phyloP scores from a whole-genome alignment of 2,888 invertebrate genomes.

The Chrysopilus asiliformis region DNA sequence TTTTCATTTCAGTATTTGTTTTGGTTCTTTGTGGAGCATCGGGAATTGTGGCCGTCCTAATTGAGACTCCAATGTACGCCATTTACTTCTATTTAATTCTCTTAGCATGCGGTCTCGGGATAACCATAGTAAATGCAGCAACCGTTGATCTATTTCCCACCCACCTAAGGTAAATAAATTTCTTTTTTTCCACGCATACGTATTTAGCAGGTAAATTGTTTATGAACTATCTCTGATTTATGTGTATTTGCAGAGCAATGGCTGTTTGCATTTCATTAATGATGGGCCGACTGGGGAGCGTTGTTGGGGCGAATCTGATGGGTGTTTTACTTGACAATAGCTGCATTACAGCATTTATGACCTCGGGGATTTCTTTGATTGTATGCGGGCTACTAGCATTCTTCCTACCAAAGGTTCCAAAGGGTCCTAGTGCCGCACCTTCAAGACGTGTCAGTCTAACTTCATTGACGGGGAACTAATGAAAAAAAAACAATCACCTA shows the following conservation, averaged over 20 bases:
- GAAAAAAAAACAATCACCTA: too few species aligned
- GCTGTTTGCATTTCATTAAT: slow-evolving; percentile 40
- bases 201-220: not conserved
- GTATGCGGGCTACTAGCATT: slow-evolving; percentile 22
- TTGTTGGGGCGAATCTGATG: slow-evolving; percentile 36
- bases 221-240: not conserved
- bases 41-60: slow-evolving; percentile 19
- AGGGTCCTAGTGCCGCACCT: not conserved
- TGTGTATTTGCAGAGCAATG: slow-evolving; percentile 33
- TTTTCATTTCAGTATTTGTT: slow-evolving; percentile 17
- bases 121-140: slow-evolving; percentile 27
- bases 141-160: slow-evolving; percentile 31
- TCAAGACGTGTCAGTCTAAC: not conserved
- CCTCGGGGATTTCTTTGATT: slow-evolving; percentile 21
- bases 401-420: slow-evolving; percentile 20
- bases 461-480: not conserved
- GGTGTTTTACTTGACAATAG: slow-evolving; percentile 35
- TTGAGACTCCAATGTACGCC: slow-evolving; percentile 20
- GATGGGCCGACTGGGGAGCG: slow-evolving; percentile 39
- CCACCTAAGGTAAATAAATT: slow-evolving; percentile 22
- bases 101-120: slow-evolving; percentile 23
- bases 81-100: slow-evolving; percentile 23
- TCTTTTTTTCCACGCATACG: not conserved
- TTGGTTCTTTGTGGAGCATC: slow-evolving; percentile 21
- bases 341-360: slow-evolving; percentile 35